phyloP scores from a whole-genome alignment of 2,888 invertebrate genomes.

The Leptodirus hochenwartii region DNA sequence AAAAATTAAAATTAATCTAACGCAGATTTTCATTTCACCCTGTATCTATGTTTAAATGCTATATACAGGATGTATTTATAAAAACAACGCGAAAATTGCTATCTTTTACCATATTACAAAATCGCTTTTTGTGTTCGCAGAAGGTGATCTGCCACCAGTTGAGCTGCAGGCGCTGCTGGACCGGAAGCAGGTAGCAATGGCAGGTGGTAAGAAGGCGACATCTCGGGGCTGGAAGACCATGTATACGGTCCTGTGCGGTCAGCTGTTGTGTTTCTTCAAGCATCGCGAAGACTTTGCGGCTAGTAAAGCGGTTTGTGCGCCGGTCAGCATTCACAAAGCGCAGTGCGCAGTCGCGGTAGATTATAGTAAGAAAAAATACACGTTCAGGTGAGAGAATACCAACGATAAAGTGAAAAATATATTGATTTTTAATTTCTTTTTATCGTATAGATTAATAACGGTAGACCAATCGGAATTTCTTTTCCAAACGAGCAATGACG shows the following conservation, averaged over 20 bases:
- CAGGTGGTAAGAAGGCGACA: conserved; percentile 86
- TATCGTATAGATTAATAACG: conserved; percentile 54
- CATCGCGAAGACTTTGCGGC: conserved; percentile 80
- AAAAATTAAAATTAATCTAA: no score
- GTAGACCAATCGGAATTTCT: conserved; percentile 88
- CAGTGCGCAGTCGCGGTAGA: conserved; percentile 75
- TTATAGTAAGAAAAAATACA: conserved; percentile 89
- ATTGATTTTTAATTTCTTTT: no score
- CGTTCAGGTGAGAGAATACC: no score
- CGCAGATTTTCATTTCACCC: no score
- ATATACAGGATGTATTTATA: no score
- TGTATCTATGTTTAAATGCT: no score
- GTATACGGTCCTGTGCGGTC: conserved; percentile 91
- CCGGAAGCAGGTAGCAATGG: conserved; percentile 84
- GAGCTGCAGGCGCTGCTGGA: conserved; percentile 85
- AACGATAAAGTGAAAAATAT: no score
- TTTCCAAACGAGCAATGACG: conserved; percentile 57
- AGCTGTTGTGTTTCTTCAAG: conserved; percentile 93
- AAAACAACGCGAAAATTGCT: no score
- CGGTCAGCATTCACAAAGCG: conserved; percentile 64
- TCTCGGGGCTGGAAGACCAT: conserved; percentile 91
- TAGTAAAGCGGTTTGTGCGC: conserved; percentile 76
- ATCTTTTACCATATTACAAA: no score
- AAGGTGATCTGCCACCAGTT: conserved; percentile 60
- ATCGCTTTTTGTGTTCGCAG: no score